Evolutionary conservation across 1,140 invertebrate species (phyloP), one percentile per base, ranked within the genome.

Genomic region (Rhyzopertha dominica): DNA sequence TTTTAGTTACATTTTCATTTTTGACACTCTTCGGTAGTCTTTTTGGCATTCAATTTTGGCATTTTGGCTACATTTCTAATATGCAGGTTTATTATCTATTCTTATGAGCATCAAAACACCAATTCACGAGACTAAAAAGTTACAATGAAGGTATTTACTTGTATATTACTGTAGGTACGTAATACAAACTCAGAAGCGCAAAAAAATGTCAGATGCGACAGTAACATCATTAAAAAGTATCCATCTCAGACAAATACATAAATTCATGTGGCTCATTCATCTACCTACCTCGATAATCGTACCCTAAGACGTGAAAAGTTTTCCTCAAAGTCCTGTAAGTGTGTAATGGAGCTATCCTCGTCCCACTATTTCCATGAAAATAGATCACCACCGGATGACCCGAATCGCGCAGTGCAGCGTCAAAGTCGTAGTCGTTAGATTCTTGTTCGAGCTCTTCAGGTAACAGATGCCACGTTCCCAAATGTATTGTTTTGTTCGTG

Each of bases 201-300:
- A 8, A 26, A 26, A 26, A 26, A n/a, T n/a, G 8, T 8, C 25
- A 8, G n/a, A 26, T 8, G 25, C 25, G n/a, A 26, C 8, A 8
- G 8, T 8, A n/a, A 26, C 8, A 26, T 26, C 8, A 26, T n/a
- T 26, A 26, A 8, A n/a, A 8, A 26, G 25, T 28, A 20, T 14
- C 26, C 16, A 24, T 20, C 9, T 5, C 40, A 22, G 31, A 38
- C 40, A 14, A 39, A 32, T 39, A 26, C 19, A 28, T 12, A 28
- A 9, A 7, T 9, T 10, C 17, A 12, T 26, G 12, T 2, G 26
- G 10, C 40, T 25, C 16, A 23, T n/a, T 7, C 4, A 4, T 19
- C 36, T 28, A 61, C 65, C 72, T 70, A 84, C 85, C 84, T 73
- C 91, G 72, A 66, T 97, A 97, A 69, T 98, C 94, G 56, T 95